phyloP scores from a whole-genome alignment of 2,113 vertebrate genomes.

The Myotis davidii region DNA sequence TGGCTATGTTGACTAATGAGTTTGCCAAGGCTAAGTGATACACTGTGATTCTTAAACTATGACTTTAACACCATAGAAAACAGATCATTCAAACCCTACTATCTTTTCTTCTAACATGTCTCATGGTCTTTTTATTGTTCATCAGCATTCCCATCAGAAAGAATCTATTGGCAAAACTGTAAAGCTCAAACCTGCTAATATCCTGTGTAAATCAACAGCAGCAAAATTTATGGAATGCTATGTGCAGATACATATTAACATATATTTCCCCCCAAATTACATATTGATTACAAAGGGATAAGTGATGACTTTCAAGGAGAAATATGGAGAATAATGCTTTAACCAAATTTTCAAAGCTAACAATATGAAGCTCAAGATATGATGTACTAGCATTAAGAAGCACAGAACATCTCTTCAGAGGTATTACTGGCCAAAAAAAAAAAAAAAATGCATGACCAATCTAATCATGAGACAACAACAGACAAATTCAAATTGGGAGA shows the following conservation, averaged over 20 bases:
- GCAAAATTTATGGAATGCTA: not conserved
- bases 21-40: not conserved
- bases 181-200: slow-evolving; percentile 43
- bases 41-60: slow-evolving; percentile 5
- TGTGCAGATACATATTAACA: not conserved
- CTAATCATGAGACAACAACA: slow-evolving; percentile 52
- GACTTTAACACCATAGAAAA: not conserved
- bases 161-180: not conserved
- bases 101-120: not conserved
- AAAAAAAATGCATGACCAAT: not conserved
- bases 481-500: slow-evolving; percentile 53
- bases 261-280: not conserved
- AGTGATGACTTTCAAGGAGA: slow-evolving; percentile 37
- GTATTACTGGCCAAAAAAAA: not conserved
- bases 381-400: not conserved
- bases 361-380: not conserved
- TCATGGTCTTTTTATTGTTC: not conserved
- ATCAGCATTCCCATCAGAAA: slow-evolving; percentile 14
- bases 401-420: slow-evolving; percentile 17
- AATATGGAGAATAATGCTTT: not conserved
- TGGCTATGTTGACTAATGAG: too few species aligned
- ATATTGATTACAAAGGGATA: slow-evolving; percentile 40
- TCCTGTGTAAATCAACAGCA: not conserved
- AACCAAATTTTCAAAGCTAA: slow-evolving; percentile 50
- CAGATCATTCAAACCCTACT: not conserved